A percentile compares a stretch with the other conserved stretches of the same genome.
phyloP scores from a whole-genome alignment of 2,797 vertebrate genomes.

The Poecilia velifera region DNA sequence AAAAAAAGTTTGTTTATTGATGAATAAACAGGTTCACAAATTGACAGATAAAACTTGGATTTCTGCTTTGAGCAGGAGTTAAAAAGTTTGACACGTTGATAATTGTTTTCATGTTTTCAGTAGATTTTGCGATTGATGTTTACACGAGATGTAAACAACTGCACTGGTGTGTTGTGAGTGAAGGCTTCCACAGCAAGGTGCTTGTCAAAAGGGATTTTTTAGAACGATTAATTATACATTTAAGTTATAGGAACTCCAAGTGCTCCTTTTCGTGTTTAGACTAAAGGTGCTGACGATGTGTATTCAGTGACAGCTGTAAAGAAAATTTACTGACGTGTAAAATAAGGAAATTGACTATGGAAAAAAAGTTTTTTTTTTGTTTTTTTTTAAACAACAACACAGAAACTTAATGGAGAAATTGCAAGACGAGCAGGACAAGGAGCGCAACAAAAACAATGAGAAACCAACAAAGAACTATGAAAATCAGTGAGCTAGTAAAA shows the following conservation, averaged over 20 bases:
- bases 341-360: background rate
- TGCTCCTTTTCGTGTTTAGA: slow-evolving; percentile 6
- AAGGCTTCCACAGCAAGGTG: background rate
- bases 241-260: background rate
- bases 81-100: background rate
- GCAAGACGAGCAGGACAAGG: background rate
- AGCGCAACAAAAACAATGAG: background rate
- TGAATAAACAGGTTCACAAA: background rate
- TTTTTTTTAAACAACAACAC: background rate
- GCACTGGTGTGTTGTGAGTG: background rate
- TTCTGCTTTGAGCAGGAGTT: background rate
- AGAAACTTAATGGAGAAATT: background rate
- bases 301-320: background rate
- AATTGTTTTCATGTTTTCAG: background rate
- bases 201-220: background rate
- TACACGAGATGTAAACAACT: background rate
- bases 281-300: background rate
- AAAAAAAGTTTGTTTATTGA: background rate
- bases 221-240: background rate
- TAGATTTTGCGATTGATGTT: background rate
- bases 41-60: background rate
- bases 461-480: background rate
- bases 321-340: background rate
- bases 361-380: background rate
- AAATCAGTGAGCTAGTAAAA: background rate